A percentile compares a stretch with the other conserved stretches of the same genome.
Evolutionary conservation across 2,888 invertebrate genomes (phyloP).

Genomic region (Plagiodera versicolora): DNA sequence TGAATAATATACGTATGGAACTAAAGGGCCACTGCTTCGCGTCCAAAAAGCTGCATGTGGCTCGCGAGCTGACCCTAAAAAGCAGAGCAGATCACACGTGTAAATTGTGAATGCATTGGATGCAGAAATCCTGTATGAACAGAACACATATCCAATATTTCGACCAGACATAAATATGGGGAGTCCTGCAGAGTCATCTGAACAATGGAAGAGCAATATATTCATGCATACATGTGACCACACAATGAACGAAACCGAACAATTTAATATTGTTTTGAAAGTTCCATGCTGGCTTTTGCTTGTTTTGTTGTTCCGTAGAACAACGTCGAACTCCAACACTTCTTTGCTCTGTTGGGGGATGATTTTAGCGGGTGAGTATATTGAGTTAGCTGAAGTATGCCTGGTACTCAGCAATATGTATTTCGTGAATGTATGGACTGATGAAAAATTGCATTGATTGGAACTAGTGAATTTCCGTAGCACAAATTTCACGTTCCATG

Average conservation of each 20-base stretch:
- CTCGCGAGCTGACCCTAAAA: too few species aligned
- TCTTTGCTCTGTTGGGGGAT: conserved; percentile 12
- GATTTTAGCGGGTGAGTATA: background rate
- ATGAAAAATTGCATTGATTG: background rate
- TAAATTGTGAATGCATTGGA: too few species aligned
- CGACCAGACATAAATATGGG: too few species aligned
- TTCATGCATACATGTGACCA: conserved; percentile 21
- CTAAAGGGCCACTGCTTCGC: too few species aligned
- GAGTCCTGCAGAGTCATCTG: too few species aligned
- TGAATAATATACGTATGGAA: too few species aligned
- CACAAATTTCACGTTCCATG: too few species aligned
- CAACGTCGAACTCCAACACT: conserved; percentile 18
- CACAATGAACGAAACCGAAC: conserved; percentile 25
- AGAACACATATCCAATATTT: too few species aligned
- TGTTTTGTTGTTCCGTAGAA: conserved; percentile 24
- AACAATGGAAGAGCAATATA: conserved; percentile 27
- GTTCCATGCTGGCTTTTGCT: conserved; percentile 13
- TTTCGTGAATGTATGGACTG: background rate
- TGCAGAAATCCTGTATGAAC: too few species aligned
- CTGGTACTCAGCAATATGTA: background rate
- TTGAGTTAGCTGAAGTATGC: background rate
- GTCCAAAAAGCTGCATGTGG: too few species aligned
- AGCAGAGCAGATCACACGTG: too few species aligned
- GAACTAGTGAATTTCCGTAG: too few species aligned
- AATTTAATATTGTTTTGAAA: conserved; percentile 34